Evolutionary conservation across 2,113 vertebrate species (phyloP).

Genomic region (Actenoides lindsayi): DNA sequence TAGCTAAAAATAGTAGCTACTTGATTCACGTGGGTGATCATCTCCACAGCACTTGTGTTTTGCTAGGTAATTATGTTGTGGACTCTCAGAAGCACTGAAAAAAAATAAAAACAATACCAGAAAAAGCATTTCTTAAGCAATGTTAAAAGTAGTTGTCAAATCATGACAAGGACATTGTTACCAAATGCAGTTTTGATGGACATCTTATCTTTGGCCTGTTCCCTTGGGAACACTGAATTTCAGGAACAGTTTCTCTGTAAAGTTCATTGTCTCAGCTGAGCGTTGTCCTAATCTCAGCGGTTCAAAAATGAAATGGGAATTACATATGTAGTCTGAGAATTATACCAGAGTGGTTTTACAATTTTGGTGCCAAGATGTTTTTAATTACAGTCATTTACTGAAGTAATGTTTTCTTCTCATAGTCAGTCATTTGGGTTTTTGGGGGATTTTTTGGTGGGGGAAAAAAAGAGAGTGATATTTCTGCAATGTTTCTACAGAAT

Average conservation of each 20-base stretch:
- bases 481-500: neutral
- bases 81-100: neutral
- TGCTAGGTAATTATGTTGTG: neutral
- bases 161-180: neutral
- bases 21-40: neutral
- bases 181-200: slow-evolving; percentile 19
- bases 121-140: neutral
- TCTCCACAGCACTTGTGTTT: neutral
- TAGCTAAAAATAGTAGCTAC: neutral
- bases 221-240: slow-evolving; percentile 33
- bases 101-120: neutral
- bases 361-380: slow-evolving; percentile 20
- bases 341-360: slow-evolving; percentile 15
- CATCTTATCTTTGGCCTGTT: neutral
- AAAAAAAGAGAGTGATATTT: neutral
- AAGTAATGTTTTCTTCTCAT: slow-evolving; percentile 38
- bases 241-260: slow-evolving; percentile 38
- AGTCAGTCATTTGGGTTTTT: slow-evolving; percentile 12
- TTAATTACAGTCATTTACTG: slow-evolving; percentile 28
- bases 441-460: neutral
- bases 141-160: neutral
- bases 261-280: slow-evolving; percentile 6
- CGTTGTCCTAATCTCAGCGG: slow-evolving; percentile 7
- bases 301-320: slow-evolving; percentile 22
- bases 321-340: slow-evolving; percentile 27